phyloP scores from a whole-genome alignment of 1,140 invertebrate genomes.

The Leptinotarsa texana region DNA sequence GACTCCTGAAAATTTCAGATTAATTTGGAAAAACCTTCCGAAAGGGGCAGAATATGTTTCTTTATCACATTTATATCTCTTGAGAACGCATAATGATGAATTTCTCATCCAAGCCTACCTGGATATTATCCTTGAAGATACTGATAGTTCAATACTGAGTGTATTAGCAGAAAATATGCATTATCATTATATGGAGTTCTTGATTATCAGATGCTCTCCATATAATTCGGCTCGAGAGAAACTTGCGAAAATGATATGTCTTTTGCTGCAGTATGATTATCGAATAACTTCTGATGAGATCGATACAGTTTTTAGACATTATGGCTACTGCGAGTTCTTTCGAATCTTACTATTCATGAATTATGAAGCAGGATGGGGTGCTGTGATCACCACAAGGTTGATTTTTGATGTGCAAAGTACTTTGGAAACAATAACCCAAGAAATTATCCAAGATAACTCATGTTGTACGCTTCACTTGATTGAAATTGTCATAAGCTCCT shows the following conservation, averaged over 20 bases:
- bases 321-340: constrained; percentile 29
- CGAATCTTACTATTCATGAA: constrained; percentile 23
- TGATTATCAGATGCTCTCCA: not conserved
- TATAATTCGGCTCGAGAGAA: not conserved
- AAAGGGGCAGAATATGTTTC: not conserved
- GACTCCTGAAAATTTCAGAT: constrained; percentile 28
- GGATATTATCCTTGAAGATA: constrained; percentile 25
- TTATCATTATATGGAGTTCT: constrained; percentile 12
- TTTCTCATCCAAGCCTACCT: constrained; percentile 18
- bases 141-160: not conserved
- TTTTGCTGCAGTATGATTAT: constrained; percentile 23
- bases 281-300: constrained; percentile 7
- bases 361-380: not conserved
- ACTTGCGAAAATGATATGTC: constrained; percentile 23
- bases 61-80: no score
- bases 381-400: constrained; percentile 1
- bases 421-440: not conserved
- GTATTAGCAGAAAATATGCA: not conserved
- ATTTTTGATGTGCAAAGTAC: constrained; percentile 11
- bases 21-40: constrained; percentile 34
- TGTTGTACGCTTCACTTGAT: not conserved
- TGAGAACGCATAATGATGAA: no score
- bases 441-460: not conserved
- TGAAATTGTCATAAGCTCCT: constrained; percentile 1
- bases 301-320: constrained; percentile 19